Base-by-base conservation (phyloP, 1,140 invertebrate genomes). In the Meloidogyne exigua region DNA sequence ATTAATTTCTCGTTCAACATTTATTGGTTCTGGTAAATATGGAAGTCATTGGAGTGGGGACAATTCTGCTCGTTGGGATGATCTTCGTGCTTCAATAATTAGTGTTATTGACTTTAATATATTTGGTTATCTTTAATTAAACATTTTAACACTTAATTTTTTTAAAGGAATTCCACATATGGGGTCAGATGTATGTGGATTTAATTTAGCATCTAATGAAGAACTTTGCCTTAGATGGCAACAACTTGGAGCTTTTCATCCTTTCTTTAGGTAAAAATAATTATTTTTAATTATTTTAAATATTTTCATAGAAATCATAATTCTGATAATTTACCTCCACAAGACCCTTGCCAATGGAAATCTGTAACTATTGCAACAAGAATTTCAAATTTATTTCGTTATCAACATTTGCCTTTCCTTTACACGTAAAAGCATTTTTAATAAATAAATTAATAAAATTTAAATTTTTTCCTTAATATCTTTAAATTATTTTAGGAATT, bases 21-120 rank as follows among this genome's bases (percentile, higher is more conserved):
- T 95, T 67, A 92, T 92, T 57, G 92, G 93, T 9, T 90, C 91
- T 77, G 94, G 94, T 21, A 89, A 90, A 75, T 94, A 91, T 88
- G 91, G 91, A n/a, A 93, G 93, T 13, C 93, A 95, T 88, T 97
- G 95, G 95, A 92, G 92, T 77, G 95, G 95, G 0, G 93, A 94
- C 88, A 90, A 91, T 80, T 83, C 73, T 1, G 88, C 88, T 9
- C 79, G 81, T 12, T 91, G 90, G 90, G 78, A 83, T 9, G 87
- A 90, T 78, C 77, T 91, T 70, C 80, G 82, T 57, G 85, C 81
- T 57, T 88, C 89, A 15, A 88, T 91, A 28, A 86, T 86, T 42
- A 84, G 84, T 13, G 84, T 78, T 11, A 76, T 68, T 67, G 91
- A 91, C 82, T 93, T 92, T 88, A 92, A 91, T 82, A 88, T 95